A percentile compares a stretch with the other conserved stretches of the same genome.
Evolutionary conservation across 2,888 invertebrate species (phyloP).

Genomic region (Himalopsyche tibetana): DNA sequence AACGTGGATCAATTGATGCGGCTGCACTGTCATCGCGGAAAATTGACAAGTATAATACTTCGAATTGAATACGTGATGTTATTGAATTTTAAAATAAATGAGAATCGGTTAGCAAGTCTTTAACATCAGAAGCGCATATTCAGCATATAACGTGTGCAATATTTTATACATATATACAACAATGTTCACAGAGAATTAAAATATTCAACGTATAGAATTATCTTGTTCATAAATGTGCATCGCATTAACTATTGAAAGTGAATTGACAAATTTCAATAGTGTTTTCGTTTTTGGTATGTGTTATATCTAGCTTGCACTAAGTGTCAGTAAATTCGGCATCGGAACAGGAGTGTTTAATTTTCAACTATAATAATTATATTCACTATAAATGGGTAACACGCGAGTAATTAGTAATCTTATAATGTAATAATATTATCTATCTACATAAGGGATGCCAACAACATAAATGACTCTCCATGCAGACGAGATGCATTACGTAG

Average conservation of each 20-base stretch:
- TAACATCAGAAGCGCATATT: neutral
- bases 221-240: slow-evolving; percentile 19
- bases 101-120: neutral
- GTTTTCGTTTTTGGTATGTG: slow-evolving; percentile 9
- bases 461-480: neutral
- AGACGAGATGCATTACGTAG: slow-evolving; percentile 14
- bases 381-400: neutral
- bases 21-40: neutral
- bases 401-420: slow-evolving; percentile 1
- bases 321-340: neutral
- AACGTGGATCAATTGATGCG: neutral
- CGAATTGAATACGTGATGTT: neutral
- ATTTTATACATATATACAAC: slow-evolving; percentile 42
- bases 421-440: slow-evolving; percentile 38
- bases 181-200: slow-evolving; percentile 2
- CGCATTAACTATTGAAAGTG: neutral
- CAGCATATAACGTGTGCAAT: slow-evolving; percentile 2
- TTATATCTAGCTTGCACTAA: slow-evolving; percentile 13
- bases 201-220: neutral
- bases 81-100: neutral
- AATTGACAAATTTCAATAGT: neutral
- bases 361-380: neutral
- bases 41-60: too few relatives aligned
- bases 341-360: too few relatives aligned
- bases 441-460: slow-evolving; percentile 1